Conservation (phyloP, 1,140 invertebrate species). For the Sminthurinus signatus region DNA sequence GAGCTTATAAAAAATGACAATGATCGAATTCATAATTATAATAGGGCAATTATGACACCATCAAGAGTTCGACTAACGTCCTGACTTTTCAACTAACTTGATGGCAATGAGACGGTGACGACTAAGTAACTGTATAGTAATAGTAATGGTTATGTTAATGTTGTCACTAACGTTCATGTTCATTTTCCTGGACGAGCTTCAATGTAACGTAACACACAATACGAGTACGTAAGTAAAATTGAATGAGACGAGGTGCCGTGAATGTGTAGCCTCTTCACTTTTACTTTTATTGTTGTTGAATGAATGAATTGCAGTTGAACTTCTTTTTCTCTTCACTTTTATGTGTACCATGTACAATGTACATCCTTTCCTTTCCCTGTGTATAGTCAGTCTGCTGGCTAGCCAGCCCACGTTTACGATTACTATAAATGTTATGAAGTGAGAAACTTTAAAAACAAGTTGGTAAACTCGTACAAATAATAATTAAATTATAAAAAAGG, state of each 20-base stretch:
- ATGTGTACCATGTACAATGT: neutral
- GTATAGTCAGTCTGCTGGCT: too few species aligned
- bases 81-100: too few species aligned
- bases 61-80: neutral
- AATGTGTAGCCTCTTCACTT: neutral
- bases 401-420: neutral
- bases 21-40: slow-evolving; percentile 9
- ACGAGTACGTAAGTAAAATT: too few species aligned
- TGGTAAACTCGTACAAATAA: neutral
- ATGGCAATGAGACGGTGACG: too few species aligned
- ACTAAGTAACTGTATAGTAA: slow-evolving; percentile 5
- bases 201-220: neutral
- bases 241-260: too few species aligned
- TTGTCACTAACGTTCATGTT: slow-evolving; percentile 5
- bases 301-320: slow-evolving; percentile 1
- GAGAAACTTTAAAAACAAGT: slow-evolving; percentile 9
- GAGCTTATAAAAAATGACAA: neutral
- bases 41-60: neutral
- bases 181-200: neutral
- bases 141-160: slow-evolving; percentile 12
- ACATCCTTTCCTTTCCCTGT: too few species aligned
- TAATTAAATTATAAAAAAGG: slow-evolving; percentile 15
- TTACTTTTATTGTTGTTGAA: slow-evolving; percentile 10
- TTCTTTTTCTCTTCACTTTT: neutral
- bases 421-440: slow-evolving; percentile 9